These are phyloP conservation scores for Triops cancriformis DNA, from an alignment of 1,140 invertebrate genomes.

Conservation along the genomic window DNA sequence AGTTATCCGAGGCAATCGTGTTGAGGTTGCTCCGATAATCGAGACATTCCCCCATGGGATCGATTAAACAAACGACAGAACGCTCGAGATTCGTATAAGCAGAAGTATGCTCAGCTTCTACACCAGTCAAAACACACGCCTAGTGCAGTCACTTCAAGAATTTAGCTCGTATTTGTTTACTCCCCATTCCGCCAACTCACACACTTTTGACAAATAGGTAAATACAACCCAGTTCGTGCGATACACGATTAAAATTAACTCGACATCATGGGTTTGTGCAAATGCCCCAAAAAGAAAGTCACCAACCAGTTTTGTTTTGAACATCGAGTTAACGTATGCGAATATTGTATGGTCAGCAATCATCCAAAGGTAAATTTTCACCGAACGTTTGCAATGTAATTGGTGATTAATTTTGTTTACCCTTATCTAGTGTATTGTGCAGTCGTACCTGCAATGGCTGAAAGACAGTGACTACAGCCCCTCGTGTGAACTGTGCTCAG, in stretches of 20 bases:
- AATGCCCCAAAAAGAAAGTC: constrained; percentile 91
- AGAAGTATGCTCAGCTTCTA: no score
- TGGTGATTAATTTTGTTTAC: constrained; percentile 28
- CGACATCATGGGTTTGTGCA: constrained; percentile 84
- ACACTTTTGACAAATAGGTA: neutral
- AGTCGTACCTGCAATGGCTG: constrained; percentile 95
- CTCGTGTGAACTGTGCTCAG: constrained; percentile 75
- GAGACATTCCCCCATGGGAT: no score
- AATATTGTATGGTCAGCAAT: constrained; percentile 91
- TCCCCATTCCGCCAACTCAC: neutral
- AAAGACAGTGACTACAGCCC: constrained; percentile 94
- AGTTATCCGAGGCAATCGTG: no score
- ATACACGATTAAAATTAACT: neutral
- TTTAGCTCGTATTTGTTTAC: neutral
- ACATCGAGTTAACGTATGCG: constrained; percentile 96
- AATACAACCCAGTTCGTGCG: neutral
- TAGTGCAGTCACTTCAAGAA: neutral
- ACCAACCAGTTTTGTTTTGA: constrained; percentile 98
- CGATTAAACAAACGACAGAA: no score
- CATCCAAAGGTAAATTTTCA: constrained; percentile 77
- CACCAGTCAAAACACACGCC: no score
- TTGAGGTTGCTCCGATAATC: no score
- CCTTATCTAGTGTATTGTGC: constrained; percentile 81
- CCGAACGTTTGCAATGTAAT: neutral
- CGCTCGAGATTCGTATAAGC: no score